Percentiles rank a stretch among this genome's conserved stretches.
These are phyloP conservation scores for Leptinotarsa rubiginosa DNA, from an alignment of 2,888 invertebrate species.

Conservation along the genomic window DNA sequence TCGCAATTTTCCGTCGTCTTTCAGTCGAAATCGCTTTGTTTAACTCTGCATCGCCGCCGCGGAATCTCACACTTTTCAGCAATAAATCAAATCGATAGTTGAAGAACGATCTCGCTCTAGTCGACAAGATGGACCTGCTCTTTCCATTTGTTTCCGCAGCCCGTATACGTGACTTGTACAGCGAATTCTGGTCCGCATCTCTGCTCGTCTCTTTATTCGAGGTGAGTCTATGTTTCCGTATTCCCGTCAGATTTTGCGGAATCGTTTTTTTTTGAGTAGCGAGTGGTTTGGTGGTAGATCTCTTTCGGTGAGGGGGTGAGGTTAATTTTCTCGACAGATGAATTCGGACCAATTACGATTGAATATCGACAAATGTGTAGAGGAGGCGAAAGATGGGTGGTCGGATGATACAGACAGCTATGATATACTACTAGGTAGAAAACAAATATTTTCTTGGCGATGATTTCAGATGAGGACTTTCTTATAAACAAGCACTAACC, in stretches of 20 bases:
- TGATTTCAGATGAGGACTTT: no score
- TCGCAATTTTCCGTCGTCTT: background rate
- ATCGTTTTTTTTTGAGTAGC: no score
- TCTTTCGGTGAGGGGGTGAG: no score
- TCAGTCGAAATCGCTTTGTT: background rate
- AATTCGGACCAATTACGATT: no score
- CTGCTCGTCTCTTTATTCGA: background rate
- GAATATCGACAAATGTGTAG: no score
- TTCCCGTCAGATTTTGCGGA: background rate
- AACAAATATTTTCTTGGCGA: no score
- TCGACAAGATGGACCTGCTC: background rate
- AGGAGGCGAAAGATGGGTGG: no score
- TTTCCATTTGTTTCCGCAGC: background rate
- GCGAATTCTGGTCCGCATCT: background rate
- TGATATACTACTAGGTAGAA: no score
- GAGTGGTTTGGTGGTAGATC: no score
- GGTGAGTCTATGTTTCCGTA: background rate
- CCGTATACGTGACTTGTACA: constrained; percentile 1
- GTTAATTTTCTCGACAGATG: no score
- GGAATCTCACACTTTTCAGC: background rate
- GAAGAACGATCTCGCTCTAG: background rate
- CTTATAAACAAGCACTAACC: no score
- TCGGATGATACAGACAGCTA: no score
- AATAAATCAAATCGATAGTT: constrained; percentile 6
- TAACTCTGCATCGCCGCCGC: background rate